Percentiles rank a stretch among this genome's conserved stretches.
Conservation (phyloP, 2,113 vertebrate genomes). For the Axis porcinus region DNA sequence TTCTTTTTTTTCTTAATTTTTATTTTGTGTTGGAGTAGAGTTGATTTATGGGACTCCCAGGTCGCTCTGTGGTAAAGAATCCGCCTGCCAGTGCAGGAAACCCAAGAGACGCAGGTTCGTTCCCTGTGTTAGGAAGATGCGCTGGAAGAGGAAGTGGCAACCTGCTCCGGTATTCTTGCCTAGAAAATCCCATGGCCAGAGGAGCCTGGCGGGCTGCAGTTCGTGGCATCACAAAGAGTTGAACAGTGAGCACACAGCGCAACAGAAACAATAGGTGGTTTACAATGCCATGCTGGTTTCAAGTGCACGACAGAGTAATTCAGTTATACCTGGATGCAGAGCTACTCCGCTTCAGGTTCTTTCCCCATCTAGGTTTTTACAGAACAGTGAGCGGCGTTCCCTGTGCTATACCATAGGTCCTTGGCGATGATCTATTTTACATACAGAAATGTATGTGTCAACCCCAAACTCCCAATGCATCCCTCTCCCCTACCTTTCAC, state of each 20-base stretch:
- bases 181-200: neutral
- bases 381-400: neutral
- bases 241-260: neutral
- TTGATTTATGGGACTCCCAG: neutral
- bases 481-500: neutral
- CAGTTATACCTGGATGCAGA: neutral
- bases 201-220: neutral
- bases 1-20: fast-evolving
- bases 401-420: neutral
- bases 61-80: neutral
- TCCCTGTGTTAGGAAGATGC: neutral
- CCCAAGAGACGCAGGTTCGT: neutral
- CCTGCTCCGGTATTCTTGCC: neutral
- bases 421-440: neutral
- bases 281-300: neutral
- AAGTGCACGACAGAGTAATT: neutral
- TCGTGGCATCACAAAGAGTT: fast-evolving
- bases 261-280: neutral
- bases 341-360: neutral
- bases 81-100: neutral
- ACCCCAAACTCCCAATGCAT: neutral
- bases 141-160: neutral
- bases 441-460: neutral
- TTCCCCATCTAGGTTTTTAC: neutral
- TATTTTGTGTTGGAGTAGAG: neutral